phyloP scores from a whole-genome alignment of 2,888 invertebrate species.

The Molorchus minor region DNA sequence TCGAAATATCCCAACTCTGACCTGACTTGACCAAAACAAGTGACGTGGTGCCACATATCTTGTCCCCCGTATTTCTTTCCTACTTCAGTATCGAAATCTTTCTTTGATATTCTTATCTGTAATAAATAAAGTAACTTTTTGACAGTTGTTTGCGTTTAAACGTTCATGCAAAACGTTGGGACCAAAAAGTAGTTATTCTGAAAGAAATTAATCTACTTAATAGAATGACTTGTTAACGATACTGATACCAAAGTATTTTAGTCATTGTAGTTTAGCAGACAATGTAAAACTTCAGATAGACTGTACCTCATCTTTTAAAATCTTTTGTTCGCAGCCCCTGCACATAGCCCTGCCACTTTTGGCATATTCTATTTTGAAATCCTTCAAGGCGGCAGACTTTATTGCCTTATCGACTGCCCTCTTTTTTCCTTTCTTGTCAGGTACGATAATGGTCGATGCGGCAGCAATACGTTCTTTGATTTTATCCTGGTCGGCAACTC shows the following conservation, averaged over 20 bases:
- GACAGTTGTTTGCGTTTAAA: constrained; percentile 6
- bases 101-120: constrained; percentile 79
- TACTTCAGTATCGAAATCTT: constrained; percentile 83
- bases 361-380: constrained; percentile 85
- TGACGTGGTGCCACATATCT: constrained; percentile 90
- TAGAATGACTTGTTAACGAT: too few relatives aligned
- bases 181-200: too few relatives aligned
- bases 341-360: constrained; percentile 85
- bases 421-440: constrained; percentile 66
- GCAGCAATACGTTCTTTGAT: constrained; percentile 73
- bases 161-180: too few relatives aligned
- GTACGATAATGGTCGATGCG: constrained; percentile 59
- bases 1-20: constrained; percentile 78
- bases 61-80: constrained; percentile 85
- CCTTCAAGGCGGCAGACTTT: constrained; percentile 64
- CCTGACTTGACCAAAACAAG: constrained; percentile 85
- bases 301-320: constrained; percentile 74
- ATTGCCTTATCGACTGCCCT: constrained; percentile 52
- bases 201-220: too few relatives aligned
- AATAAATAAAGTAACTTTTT: constrained; percentile 18
- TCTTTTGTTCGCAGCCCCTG: constrained; percentile 84
- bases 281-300: too few relatives aligned
- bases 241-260: too few relatives aligned
- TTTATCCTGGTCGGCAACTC: constrained; percentile 85
- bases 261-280: too few relatives aligned